Conservation (phyloP, 1,140 invertebrate species). For the Cherax destructor region DNA sequence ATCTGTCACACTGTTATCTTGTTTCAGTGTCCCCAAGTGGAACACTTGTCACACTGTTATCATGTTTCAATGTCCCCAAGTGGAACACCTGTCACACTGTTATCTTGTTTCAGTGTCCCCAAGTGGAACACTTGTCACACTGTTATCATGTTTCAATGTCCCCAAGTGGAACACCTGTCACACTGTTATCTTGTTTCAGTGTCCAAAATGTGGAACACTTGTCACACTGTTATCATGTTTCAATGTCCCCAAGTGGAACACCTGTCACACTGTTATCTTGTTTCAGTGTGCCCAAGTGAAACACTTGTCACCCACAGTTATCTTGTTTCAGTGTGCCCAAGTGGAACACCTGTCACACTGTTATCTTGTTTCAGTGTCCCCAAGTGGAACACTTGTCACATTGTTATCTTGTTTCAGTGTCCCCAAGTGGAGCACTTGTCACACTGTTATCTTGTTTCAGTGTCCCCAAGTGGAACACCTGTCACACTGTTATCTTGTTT, state of each 20-base stretch:
- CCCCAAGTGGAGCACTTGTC: neutral
- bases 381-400: neutral
- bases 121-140: neutral
- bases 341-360: neutral
- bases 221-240: neutral
- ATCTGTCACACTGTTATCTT: too few species aligned
- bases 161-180: neutral
- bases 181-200: neutral
- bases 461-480: neutral
- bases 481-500: neutral
- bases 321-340: neutral
- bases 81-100: neutral
- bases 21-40: neutral
- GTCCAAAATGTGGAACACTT: neutral
- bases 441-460: neutral
- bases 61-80: neutral
- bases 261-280: too few species aligned
- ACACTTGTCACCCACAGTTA: too few species aligned
- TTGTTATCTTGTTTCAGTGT: neutral
- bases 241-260: neutral
- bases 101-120: neutral
- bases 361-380: neutral
- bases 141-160: neutral
- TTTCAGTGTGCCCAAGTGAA: neutral
- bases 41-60: neutral